Conservation (phyloP, 2,797 vertebrate species). For the Lagocephalus sceleratus region DNA sequence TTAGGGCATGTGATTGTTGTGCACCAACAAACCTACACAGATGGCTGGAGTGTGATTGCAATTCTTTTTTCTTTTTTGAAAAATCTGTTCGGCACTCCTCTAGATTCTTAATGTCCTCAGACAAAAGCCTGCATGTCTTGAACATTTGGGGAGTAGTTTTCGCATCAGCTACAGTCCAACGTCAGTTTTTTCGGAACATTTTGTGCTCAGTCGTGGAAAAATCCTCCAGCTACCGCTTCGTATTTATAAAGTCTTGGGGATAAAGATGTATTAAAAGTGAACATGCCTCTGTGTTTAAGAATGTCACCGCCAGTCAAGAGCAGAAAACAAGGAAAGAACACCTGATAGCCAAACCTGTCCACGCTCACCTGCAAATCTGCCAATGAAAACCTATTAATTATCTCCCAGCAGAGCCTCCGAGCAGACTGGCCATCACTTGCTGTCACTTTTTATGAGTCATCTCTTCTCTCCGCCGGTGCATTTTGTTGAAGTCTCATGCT, state of each 20-base stretch:
- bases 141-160: background rate
- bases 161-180: constrained; percentile 1
- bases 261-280: constrained; percentile 14
- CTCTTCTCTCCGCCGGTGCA: constrained; percentile 45
- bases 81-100: constrained; percentile 21
- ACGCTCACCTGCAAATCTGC: constrained; percentile 63
- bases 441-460: constrained; percentile 71
- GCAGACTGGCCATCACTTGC: constrained; percentile 60
- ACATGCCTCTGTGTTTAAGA: constrained; percentile 8
- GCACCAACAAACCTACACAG: constrained; percentile 2
- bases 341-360: constrained; percentile 38
- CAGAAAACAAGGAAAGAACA: constrained; percentile 35
- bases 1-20: constrained; percentile 10
- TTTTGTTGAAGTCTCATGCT: constrained; percentile 45
- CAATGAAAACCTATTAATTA: constrained; percentile 72
- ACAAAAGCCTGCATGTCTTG: constrained; percentile 1
- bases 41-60: constrained; percentile 3
- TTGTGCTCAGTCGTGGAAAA: constrained; percentile 18
- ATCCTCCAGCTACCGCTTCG: constrained; percentile 18
- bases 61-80: constrained; percentile 24
- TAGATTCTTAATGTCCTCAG: background rate
- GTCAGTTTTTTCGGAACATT: constrained; percentile 16
- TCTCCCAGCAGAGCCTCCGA: constrained; percentile 62
- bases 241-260: constrained; percentile 17
- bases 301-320: background rate